These are phyloP conservation scores for Hucho hucho DNA, from an alignment of 2,113 vertebrate genomes.

Conservation along the genomic window DNA sequence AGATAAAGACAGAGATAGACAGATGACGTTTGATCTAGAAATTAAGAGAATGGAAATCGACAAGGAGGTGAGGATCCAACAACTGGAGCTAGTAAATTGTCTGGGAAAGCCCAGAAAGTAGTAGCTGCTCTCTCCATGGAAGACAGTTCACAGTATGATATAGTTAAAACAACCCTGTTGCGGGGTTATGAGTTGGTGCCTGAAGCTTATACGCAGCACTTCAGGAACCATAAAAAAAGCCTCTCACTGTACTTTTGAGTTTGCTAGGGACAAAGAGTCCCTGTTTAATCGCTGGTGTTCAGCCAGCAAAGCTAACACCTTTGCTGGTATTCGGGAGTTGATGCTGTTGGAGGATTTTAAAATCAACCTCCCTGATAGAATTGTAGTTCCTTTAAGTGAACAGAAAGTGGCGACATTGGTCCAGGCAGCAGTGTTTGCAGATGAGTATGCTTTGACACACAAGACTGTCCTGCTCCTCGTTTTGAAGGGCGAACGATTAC, in stretches of 20 bases:
- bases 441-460: too few species aligned
- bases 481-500: too few species aligned
- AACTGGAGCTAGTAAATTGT: not conserved
- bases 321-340: too few species aligned
- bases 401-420: not conserved
- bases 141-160: not conserved
- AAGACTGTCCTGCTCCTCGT: too few species aligned
- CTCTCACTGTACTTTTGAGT: not conserved
- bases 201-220: not conserved
- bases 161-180: not conserved
- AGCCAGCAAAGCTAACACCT: too few species aligned
- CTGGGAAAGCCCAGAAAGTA: not conserved
- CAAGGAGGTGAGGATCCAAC: too few species aligned
- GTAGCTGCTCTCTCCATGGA: not conserved
- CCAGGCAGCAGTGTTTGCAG: not conserved
- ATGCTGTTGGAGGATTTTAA: too few species aligned
- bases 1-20: too few species aligned
- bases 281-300: too few species aligned
- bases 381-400: not conserved
- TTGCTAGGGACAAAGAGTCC: not conserved
- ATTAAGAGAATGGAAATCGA: too few species aligned
- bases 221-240: not conserved
- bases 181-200: not conserved
- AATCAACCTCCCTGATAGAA: not conserved
- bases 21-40: too few species aligned